Base-by-base conservation (phyloP, 1,140 invertebrate genomes). In the Rhagoletis pomonella region DNA sequence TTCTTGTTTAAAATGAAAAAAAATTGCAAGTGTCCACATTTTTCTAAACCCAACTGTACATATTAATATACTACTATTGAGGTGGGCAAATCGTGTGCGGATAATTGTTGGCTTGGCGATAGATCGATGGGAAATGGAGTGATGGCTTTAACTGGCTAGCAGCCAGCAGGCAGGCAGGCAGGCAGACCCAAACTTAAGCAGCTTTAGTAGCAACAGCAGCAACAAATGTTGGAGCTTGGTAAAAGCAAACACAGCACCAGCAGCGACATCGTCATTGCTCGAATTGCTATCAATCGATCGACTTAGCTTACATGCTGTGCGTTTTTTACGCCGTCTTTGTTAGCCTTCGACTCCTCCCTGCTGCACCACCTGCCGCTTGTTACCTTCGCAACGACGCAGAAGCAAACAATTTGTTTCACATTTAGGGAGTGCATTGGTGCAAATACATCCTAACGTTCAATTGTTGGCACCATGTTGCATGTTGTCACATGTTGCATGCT, bases 401-500 rank as follows among this genome's bases (percentile, higher is more conserved):
- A 62, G 17, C 60, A 62, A 62, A 29, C 29, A 62, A 62, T 14
- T 62, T 62, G 12, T n/a, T 62, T 17, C 60, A 62, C n/a, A 55
- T 81, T 81, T 81, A 55, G 73, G 73, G 47, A 81, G 73, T 81
- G 73, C 73, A 81, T 50, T 10, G 69, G 42, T 12, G 69, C 69
- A 73, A 73, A 73, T 73, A 73, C 17, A 50, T 73, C 44, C 4
- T 2, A 73, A 7, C 44, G 44, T 73, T 73, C 44, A 55, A 55
- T 81, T 58, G 73, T 58, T 81, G 73, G 47, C 47, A 81, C n/a
- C 73, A 81, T 81, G 73, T 58, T 81, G 50, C 44, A 81, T 81
- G 44, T 55, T 81, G 73, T 81, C 73, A 81, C 73, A 81, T 81
- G 73, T 81, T 81, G 73, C 73, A 81, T 81, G 73, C 73, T 81